phyloP scores from a whole-genome alignment of 2,797 vertebrate species.

The Geotrypetes seraphini region DNA sequence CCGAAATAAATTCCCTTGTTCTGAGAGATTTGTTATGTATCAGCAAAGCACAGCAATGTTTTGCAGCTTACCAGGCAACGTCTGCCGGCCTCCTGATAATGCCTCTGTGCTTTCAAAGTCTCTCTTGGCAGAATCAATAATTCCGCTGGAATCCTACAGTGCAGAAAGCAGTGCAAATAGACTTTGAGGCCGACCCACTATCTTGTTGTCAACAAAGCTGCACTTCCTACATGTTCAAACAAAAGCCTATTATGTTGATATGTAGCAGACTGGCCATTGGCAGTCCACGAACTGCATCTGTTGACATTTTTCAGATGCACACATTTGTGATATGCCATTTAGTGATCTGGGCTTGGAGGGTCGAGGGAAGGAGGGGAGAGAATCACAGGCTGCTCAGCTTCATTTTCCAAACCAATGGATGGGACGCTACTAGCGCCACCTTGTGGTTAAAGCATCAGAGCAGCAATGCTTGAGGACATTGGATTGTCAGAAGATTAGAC shows the following conservation, averaged over 20 bases:
- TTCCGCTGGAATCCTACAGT: not conserved
- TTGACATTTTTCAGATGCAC: conserved; percentile 2
- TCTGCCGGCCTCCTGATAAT: conserved; percentile 2
- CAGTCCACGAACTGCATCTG: not conserved
- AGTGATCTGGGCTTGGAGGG: no score
- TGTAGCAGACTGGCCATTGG: not conserved
- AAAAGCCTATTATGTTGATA: not conserved
- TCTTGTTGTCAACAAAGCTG: not conserved
- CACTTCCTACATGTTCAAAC: accelerated
- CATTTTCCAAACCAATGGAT: no score
- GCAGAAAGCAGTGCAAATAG: conserved; percentile 10
- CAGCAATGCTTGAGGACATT: no score
- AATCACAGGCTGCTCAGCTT: no score
- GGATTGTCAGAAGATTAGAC: no score
- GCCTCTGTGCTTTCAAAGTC: not conserved
- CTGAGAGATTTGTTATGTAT: conserved; percentile 4
- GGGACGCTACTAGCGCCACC: no score
- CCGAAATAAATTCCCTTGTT: no score
- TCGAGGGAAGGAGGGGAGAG: no score
- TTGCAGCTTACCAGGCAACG: conserved; percentile 5
- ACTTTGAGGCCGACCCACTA: not conserved
- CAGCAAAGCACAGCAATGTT: not conserved
- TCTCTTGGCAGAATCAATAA: not conserved
- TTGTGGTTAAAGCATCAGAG: no score
- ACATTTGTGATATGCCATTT: no score